Base-by-base conservation (phyloP, 2,888 invertebrate species). In the Aspidapion aeneum region DNA sequence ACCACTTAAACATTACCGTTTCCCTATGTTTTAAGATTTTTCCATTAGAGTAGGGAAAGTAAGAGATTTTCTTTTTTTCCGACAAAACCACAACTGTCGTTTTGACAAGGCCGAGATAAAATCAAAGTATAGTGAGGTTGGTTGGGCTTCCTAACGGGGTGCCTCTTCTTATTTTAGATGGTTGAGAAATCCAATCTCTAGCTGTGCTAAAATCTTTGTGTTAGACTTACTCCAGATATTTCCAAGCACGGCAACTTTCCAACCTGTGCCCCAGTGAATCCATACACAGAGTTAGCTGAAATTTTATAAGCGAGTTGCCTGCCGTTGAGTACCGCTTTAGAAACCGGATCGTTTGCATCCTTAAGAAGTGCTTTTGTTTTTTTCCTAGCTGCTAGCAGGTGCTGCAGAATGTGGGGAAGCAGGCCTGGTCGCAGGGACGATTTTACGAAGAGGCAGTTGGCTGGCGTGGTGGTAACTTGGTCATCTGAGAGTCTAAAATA, bases 271-370 rank as follows among this genome's bases (percentile, higher is more conserved):
- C 99, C 99, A 5, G 99, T 99, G 77, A 99, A 99, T 51, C 99
- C 99, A 81, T 99, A 99, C 0, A 99, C 99, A 17, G 99, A 99
- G 82, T 99, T 99, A 0, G 99, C 99, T 71, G 96, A 96, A 60
- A 99, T 96, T 84, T 99, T 99, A 71, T 99, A 83, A 56, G 99
- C 99, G 70, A 97, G 82, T 78, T 99, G 99, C 71, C 99, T 84
- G 63, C 99, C 99, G 84, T 98, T 98, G 66, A 98, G 83, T 1
- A 98, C 96, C 74, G 95, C 94, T 71, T 91, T 86, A 77, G 91
- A 91, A 70, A 98, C 91, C 0, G 96, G 95, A 84, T 99, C 98
- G 21, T 88, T 98, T 80, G 98, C 98, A 58, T 94, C 89, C 80
- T 99, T 98, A 68, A 99, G 82, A 75, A 97, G 94, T 65, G 89